phyloP scores from a whole-genome alignment of 2,113 vertebrate species.

The Burhinus bistriatus region DNA sequence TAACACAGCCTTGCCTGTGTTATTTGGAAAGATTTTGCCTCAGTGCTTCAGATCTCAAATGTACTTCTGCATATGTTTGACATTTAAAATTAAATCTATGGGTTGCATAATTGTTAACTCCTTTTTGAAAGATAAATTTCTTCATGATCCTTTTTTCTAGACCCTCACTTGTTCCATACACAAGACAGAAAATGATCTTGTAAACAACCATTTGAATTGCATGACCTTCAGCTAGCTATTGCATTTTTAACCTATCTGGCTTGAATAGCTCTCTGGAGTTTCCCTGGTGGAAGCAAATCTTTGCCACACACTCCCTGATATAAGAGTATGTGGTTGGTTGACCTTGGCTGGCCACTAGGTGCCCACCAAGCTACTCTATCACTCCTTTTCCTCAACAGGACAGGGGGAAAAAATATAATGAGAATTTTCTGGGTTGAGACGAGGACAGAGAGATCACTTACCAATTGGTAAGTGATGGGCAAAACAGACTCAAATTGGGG shows the following conservation, averaged over 20 bases:
- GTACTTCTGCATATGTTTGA: neutral
- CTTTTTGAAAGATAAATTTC: neutral
- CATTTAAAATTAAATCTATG: conserved; percentile 1
- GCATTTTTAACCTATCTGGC: neutral
- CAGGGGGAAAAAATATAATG: neutral
- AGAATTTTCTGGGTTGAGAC: neutral
- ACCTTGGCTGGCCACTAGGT: neutral
- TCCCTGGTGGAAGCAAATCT: neutral
- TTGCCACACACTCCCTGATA: neutral
- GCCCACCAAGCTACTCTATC: neutral
- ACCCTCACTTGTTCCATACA: neutral
- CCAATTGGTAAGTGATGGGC: accelerated
- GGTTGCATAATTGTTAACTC: neutral
- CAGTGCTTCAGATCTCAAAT: neutral
- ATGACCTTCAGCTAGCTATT: neutral
- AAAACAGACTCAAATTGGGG: neutral
- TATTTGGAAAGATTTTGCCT: neutral
- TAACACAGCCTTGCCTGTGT: neutral
- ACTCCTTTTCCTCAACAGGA: neutral
- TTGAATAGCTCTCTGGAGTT: neutral
- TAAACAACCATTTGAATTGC: neutral
- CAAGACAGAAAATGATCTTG: neutral
- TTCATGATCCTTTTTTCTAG: neutral
- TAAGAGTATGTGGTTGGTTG: neutral
- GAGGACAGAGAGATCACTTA: neutral